Percentiles rank a stretch among this genome's conserved stretches.
Conservation (phyloP, 2,888 invertebrate genomes). For the Pemphredon lugubris region DNA sequence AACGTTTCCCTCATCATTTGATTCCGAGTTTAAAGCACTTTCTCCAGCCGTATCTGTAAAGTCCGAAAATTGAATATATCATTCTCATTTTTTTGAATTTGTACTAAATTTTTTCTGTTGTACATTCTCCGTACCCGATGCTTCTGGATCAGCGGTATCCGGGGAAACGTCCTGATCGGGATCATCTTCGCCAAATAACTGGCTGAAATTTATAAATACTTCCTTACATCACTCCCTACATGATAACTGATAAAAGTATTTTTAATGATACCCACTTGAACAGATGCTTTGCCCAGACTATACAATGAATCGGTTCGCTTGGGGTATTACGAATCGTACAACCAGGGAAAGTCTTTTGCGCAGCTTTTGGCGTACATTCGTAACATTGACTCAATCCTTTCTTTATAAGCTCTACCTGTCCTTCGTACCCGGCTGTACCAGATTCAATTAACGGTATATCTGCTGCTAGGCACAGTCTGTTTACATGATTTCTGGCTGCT, state of each 20-base stretch:
- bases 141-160: constrained; percentile 97
- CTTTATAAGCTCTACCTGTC: constrained; percentile 95
- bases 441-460: constrained; percentile 97
- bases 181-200: constrained; percentile 98
- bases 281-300: constrained; percentile 99
- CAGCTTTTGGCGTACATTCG: constrained; percentile 96
- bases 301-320: constrained; percentile 99
- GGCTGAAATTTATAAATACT: constrained; percentile 83
- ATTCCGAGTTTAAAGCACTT: constrained; percentile 82
- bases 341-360: constrained; percentile 96
- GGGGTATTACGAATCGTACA: constrained; percentile 99
- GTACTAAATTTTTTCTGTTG: neutral
- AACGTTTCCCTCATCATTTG: constrained; percentile 83
- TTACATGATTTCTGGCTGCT: constrained; percentile 98
- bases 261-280: constrained; percentile 92
- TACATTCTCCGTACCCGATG: constrained; percentile 83
- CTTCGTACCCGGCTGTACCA: constrained; percentile 98
- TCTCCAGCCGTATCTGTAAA: constrained; percentile 83
- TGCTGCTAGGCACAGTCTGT: constrained; percentile 98
- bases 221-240: neutral
- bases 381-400: constrained; percentile 97
- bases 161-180: constrained; percentile 99
- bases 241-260: no score
- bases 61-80: neutral
- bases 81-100: neutral